Conservation (phyloP, 2,888 invertebrate species). For the Craniophora ligustri region DNA sequence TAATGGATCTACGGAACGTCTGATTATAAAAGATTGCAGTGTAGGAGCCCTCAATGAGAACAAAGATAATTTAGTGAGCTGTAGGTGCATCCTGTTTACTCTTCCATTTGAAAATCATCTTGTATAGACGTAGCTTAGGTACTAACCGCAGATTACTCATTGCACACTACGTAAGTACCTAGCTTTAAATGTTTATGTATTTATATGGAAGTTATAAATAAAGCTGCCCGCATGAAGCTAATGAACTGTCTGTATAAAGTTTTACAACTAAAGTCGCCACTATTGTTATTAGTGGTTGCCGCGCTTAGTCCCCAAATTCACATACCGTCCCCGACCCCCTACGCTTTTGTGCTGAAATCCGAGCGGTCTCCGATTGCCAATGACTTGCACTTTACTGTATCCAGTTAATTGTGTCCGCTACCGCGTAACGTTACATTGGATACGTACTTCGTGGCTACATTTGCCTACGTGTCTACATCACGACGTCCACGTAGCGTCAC, state of each 20-base stretch:
- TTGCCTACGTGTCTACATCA: slow-evolving; percentile 42
- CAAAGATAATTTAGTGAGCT: slow-evolving; percentile 36
- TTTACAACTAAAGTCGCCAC: slow-evolving; percentile 66
- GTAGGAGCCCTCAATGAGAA: slow-evolving; percentile 39
- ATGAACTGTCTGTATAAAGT: slow-evolving; percentile 62
- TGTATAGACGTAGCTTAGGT: slow-evolving; percentile 12
- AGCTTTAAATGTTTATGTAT: slow-evolving; percentile 21
- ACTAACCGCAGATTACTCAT: slow-evolving; percentile 45
- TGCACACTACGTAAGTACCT: slow-evolving; percentile 21
- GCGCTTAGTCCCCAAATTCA: slow-evolving; percentile 68
- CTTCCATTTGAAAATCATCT: slow-evolving; percentile 22
- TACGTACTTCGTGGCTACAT: slow-evolving; percentile 20
- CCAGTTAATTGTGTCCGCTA: slow-evolving; percentile 80
- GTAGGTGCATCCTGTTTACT: slow-evolving; percentile 45
- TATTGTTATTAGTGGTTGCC: slow-evolving; percentile 68
- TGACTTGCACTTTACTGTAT: slow-evolving; percentile 82
- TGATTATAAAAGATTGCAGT: slow-evolving; percentile 37
- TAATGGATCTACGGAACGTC: slow-evolving; percentile 29
- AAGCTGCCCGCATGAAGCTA: slow-evolving; percentile 57
- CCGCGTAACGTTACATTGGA: slow-evolving; percentile 19
- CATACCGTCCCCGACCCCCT: slow-evolving; percentile 62
- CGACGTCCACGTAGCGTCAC: slow-evolving; percentile 54
- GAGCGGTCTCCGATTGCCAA: slow-evolving; percentile 78
- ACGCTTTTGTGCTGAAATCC: slow-evolving; percentile 80
- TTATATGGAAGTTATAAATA: slow-evolving; percentile 45